Evolutionary conservation across 2,888 invertebrate species (phyloP), one percentile per base, ranked within the genome.

Genomic region (Hermaeophaga mercurialis): DNA sequence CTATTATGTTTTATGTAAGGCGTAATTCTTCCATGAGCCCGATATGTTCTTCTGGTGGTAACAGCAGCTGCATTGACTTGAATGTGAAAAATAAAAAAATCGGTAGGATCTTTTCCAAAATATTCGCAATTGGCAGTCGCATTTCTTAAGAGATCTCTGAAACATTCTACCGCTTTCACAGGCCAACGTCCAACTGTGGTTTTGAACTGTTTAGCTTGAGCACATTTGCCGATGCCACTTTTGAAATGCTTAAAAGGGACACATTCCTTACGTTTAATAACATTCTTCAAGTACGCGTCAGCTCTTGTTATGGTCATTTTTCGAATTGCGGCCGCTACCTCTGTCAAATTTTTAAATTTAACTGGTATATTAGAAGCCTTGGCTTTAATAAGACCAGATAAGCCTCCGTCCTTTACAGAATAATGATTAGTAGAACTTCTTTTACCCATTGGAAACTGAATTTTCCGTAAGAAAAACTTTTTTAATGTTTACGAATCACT

Each of bases 1-100:
- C 90, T 91, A 1, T 90, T 90, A 43, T 87, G 88, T 71, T 88
- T 87, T 88, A 90, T 89, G 80, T 89, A 91, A 11, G 90, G 90
- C 70, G 90, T 91, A 70, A 92, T 91, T 67, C 91, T 82, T 72
- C 91, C 91, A 74, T 92, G 91, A 68, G 91, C 91, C 76, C 91
- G 82, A 80, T 91, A 92, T 0, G 91, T 92, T 70, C 91, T 81
- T 70, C 91, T 81, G 64, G 90, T 83, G 77, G 90, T 84, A 70
- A 88, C 86, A 18, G 90, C 88, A 31, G 91, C 91, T 60, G 87
- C 82, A 73, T 90, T 90, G 1, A 90, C 90, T 78, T 88, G 88
- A 71, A 91, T 89, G 76, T 91, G 91, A 67, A 89, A 88, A 69
- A 92, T 85, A n/a, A 87, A 85, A 58, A 90, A 80, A 64, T 89